Evolutionary conservation across 2,797 vertebrate genomes (phyloP).

Genomic region (Brachyrhaphis roseni): DNA sequence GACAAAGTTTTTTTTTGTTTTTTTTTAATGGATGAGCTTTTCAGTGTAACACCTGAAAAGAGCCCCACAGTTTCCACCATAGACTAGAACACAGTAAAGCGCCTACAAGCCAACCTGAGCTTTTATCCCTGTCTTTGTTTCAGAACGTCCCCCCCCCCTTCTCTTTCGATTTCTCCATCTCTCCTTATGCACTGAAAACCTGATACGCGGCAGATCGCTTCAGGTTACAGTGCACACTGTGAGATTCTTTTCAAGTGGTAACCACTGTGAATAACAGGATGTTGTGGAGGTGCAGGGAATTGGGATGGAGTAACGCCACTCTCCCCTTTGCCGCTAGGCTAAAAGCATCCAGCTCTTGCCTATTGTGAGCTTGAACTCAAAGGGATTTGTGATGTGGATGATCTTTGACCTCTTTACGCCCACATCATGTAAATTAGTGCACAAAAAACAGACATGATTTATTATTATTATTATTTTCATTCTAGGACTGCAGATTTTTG

Average conservation of each 20-base stretch:
- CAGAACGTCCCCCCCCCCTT: slow-evolving; percentile 33
- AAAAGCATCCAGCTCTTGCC: slow-evolving; percentile 71
- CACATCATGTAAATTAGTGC: slow-evolving; percentile 85
- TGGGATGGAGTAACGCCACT: slow-evolving; percentile 56
- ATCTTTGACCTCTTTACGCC: slow-evolving; percentile 83
- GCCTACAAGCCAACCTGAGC: slow-evolving; percentile 39
- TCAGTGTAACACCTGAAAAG: slow-evolving; percentile 69
- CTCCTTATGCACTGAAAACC: slow-evolving; percentile 69
- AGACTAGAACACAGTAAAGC: slow-evolving; percentile 60
- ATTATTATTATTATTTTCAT: slow-evolving; percentile 47
- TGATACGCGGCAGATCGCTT: slow-evolving; percentile 76
- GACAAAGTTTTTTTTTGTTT: slow-evolving; percentile 10
- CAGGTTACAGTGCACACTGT: slow-evolving; percentile 74
- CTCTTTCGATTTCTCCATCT: slow-evolving; percentile 36
- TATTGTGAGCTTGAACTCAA: slow-evolving; percentile 73
- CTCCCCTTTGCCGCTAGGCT: slow-evolving; percentile 70
- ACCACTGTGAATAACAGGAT: slow-evolving; percentile 54
- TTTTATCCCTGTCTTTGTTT: slow-evolving; percentile 46
- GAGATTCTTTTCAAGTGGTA: slow-evolving; percentile 75
- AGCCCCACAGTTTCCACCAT: slow-evolving; percentile 55
- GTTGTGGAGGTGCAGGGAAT: slow-evolving; percentile 48
- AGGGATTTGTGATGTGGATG: slow-evolving; percentile 86
- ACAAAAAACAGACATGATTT: slow-evolving; percentile 71
- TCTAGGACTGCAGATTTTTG: background rate
- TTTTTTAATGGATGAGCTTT: slow-evolving; percentile 65